Conservation (phyloP, 2,888 invertebrate genomes). For the Tethea ocularis region DNA sequence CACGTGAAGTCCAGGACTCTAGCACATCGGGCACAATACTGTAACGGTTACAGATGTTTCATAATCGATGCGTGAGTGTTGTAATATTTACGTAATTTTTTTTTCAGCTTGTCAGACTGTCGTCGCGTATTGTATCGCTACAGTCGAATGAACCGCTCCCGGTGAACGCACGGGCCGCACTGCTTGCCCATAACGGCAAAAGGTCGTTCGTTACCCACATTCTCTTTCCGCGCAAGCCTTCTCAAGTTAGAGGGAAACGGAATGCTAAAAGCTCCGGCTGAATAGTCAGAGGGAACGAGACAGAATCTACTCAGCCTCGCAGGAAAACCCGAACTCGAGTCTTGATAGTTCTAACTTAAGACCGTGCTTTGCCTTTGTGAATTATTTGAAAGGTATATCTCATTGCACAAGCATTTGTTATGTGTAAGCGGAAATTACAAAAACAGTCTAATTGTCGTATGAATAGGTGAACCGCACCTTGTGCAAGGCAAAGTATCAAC, state of each 20-base stretch:
- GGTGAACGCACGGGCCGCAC: slow-evolving; percentile 80
- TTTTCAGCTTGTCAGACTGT: slow-evolving; percentile 73
- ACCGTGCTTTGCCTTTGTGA: slow-evolving; percentile 77
- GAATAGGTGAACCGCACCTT: slow-evolving; percentile 36
- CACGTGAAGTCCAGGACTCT: slow-evolving; percentile 39
- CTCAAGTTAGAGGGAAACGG: slow-evolving; percentile 71
- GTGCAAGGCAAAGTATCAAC: slow-evolving; percentile 41
- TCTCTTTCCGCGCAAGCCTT: slow-evolving; percentile 84
- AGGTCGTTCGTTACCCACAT: slow-evolving; percentile 84
- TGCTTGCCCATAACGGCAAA: slow-evolving; percentile 80
- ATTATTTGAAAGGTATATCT: slow-evolving; percentile 76
- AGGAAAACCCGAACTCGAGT: slow-evolving; percentile 80
- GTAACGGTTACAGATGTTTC: slow-evolving; percentile 63
- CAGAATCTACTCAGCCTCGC: slow-evolving; percentile 60
- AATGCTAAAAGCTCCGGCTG: slow-evolving; percentile 41
- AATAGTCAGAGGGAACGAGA: slow-evolving; percentile 52
- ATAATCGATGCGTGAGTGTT: slow-evolving; percentile 77
- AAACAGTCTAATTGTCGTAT: slow-evolving; percentile 56
- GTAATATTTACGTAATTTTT: slow-evolving; percentile 83
- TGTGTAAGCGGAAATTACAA: slow-evolving; percentile 65
- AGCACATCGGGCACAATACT: slow-evolving; percentile 33
- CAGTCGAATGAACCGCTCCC: slow-evolving; percentile 62
- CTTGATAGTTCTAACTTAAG: slow-evolving; percentile 80
- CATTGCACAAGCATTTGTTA: slow-evolving; percentile 69
- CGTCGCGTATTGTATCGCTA: slow-evolving; percentile 54